Conservation (phyloP, 2,113 vertebrate species). For the Odocoileus hemionus region DNA sequence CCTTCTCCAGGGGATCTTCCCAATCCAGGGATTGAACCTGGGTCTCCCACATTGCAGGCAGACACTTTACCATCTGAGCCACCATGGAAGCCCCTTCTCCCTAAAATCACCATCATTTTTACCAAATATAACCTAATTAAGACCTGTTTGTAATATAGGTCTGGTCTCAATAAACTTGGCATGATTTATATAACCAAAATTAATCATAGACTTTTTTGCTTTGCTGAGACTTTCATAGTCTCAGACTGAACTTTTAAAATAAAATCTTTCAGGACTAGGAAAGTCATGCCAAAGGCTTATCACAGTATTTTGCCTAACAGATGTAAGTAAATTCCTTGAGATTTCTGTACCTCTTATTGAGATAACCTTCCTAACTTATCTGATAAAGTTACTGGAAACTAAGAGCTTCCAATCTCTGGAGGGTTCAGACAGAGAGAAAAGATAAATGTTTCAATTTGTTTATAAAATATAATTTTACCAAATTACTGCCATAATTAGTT, state of each 20-base stretch:
- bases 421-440: not conserved
- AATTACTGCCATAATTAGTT: not conserved
- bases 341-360: not conserved
- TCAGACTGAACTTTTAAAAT: not conserved
- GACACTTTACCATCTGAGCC: not conserved
- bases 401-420: not conserved
- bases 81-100: not conserved
- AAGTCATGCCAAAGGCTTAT: not conserved
- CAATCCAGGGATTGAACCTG: not conserved
- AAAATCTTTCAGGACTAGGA: not conserved
- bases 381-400: not conserved
- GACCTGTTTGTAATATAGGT: not conserved
- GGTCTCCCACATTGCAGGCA: not conserved
- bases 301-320: not conserved
- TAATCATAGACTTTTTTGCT: not conserved
- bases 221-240: not conserved
- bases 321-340: not conserved
- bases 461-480: not conserved
- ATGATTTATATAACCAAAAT: not conserved
- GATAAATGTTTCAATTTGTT: not conserved
- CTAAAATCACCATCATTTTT: not conserved
- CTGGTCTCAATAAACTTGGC: not conserved
- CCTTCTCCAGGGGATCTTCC: not conserved
- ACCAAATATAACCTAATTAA: not conserved
- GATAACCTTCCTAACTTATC: not conserved